phyloP scores from a whole-genome alignment of 2,888 invertebrate genomes.

The Habrosyne pyritoides region DNA sequence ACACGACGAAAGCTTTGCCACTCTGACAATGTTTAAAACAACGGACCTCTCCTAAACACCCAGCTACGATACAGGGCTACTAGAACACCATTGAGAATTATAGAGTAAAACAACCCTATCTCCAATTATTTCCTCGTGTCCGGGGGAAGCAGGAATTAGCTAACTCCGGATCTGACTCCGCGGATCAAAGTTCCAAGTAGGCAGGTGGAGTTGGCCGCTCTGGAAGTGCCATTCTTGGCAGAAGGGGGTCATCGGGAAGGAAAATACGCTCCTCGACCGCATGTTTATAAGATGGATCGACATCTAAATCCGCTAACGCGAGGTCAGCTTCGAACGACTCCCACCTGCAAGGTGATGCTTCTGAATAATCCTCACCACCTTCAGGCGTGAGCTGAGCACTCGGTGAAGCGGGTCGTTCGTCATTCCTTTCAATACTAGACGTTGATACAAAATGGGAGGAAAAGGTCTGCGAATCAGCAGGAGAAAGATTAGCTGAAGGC shows the following conservation, averaged over 20 bases:
- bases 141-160: slow-evolving; percentile 61
- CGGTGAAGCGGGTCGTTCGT: slow-evolving; percentile 77
- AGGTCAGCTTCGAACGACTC: slow-evolving; percentile 85
- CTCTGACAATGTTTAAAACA: slow-evolving; percentile 21
- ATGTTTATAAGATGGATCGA: slow-evolving; percentile 85
- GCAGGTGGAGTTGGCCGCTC: slow-evolving; percentile 84
- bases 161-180: slow-evolving; percentile 78
- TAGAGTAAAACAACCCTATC: slow-evolving; percentile 38
- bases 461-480: slow-evolving; percentile 84
- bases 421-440: slow-evolving; percentile 75
- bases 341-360: slow-evolving; percentile 83
- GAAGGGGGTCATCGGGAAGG: slow-evolving; percentile 83
- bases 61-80: slow-evolving; percentile 52
- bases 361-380: slow-evolving; percentile 72
- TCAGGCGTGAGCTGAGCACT: slow-evolving; percentile 85
- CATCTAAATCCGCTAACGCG: slow-evolving; percentile 84
- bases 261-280: slow-evolving; percentile 85
- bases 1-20: slow-evolving; percentile 59
- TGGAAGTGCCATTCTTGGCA: slow-evolving; percentile 77
- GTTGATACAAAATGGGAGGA: slow-evolving; percentile 85
- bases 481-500: slow-evolving; percentile 86
- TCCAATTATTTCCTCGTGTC: slow-evolving; percentile 54
- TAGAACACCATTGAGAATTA: slow-evolving; percentile 44
- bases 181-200: slow-evolving; percentile 78
- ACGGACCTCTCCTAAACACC: slow-evolving; percentile 45